Base-by-base conservation (phyloP, 1,140 invertebrate species). In the Heterodera schachtii region DNA sequence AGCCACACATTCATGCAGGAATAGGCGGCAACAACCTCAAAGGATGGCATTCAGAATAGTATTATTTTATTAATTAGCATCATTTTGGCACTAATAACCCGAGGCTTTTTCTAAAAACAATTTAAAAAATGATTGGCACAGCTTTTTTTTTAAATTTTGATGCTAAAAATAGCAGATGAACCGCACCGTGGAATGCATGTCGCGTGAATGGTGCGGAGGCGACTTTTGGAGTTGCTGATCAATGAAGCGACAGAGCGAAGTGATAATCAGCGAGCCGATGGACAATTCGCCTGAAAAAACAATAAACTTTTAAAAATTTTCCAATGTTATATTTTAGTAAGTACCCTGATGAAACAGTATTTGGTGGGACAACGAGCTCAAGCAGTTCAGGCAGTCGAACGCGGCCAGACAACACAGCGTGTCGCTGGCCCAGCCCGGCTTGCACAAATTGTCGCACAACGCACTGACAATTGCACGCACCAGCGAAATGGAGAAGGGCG, bases 191-290 rank as follows among this genome's bases (percentile, higher is more conserved):
- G 96, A 98, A 92, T 99, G 97, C 78, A 99, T 93, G 92, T 99
- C 97, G 90, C 96, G 95, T 8, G 96, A 98, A 92, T 99, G 97
- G 71, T 94, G 94, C 71, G 94, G 95, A 46, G 97, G 96, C 31
- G 97, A 97, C 75, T 96, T 93, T 83, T 94, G 95, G 92, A 97
- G 98, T 91, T 98, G 97, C 90, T 94, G 94, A 46, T 94, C 93
- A 86, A 99, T 98, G 90, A 98, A 98, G 21, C 88, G 80, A 64
- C 89, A 90, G 3, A 89, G 75, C 3, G 89, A 90, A 11, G 88
- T 80, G 66, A 89, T 85, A 78, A 92, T 98, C 95, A 91, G 96
- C 96, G 76, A 98, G 93, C 96, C 96, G 96, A 90, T 97, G 96
- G 5, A 98, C 95, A n/a, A 95, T 94, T 87, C 95, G 92, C 91